A percentile compares a stretch with the other conserved stretches of the same genome.
Conservation (phyloP, 2,797 vertebrate species). For the Pseudotriccus pelzelni region DNA sequence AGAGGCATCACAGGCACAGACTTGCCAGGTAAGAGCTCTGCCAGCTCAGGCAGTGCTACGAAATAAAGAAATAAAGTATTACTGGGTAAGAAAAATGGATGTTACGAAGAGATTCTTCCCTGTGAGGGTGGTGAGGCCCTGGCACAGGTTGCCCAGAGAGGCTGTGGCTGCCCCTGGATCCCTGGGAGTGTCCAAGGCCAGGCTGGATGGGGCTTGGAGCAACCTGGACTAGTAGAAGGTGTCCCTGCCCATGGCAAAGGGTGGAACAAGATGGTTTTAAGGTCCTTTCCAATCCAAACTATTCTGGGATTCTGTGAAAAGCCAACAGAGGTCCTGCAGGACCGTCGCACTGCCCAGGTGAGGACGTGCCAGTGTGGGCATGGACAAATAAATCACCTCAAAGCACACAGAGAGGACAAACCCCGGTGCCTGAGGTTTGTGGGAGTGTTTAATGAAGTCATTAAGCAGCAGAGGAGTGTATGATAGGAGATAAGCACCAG, state of each 20-base stretch:
- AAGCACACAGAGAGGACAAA: background rate
- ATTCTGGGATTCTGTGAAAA: background rate
- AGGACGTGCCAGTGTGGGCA: fast-evolving
- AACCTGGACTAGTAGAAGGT: background rate
- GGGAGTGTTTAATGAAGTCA: background rate
- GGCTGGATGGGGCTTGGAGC: background rate
- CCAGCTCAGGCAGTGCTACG: background rate
- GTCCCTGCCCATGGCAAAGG: background rate
- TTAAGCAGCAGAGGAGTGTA: background rate
- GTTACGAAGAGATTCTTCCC: background rate
- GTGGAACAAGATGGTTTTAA: background rate
- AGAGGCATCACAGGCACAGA: background rate
- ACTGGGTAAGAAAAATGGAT: background rate
- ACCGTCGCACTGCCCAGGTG: background rate
- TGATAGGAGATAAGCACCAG: background rate
- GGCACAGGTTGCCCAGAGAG: background rate
- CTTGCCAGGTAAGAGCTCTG: background rate
- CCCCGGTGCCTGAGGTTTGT: background rate
- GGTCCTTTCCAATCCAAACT: background rate
- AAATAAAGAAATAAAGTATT: background rate
- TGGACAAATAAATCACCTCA: fast-evolving
- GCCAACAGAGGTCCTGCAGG: background rate
- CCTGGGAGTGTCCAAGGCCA: background rate
- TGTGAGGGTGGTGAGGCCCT: background rate
- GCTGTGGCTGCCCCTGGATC: background rate